Evolutionary conservation across 2,797 vertebrate genomes (phyloP), one percentile per base, ranked within the genome.

Genomic region (Phoxinus dragarum): DNA sequence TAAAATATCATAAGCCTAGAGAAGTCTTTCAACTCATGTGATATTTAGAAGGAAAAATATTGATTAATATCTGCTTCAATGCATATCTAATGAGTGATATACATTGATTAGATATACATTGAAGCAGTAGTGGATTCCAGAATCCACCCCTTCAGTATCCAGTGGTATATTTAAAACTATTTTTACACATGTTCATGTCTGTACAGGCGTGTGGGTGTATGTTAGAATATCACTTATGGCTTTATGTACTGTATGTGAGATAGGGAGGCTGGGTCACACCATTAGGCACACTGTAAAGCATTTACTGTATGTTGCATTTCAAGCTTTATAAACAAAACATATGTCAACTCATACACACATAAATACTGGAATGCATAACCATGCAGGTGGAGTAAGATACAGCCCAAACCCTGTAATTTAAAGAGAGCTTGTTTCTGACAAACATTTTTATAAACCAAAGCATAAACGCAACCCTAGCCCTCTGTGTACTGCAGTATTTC

Each of bases 101-200:
- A 40, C 40, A 7, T 40, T 40, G 40, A 40, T 40, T 40, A 44
- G 10, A 11, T 44, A 44, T 44, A 3, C 42, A 44, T 11, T 44
- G 42, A 44, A 44, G 42, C 42, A 44, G 10, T 10, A 44, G 42
- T 11, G 42, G 42, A 44, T 44, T 44, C 42, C 42, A 44, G 10
- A 44, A 44, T 44, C 10, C 42, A 44, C 42, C 10, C 42, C 42
- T 44, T 44, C 42, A 44, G 44, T 44, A 12, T 80, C 27, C 61
- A 52, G 61, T 80, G 42, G 17, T 36, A 66, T 67, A 52, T 47
- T 78, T 68, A 36, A 80, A 49, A 61, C 42, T 67, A 68, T 80
- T 67, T 80, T 80, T 80, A 67, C 61, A 34, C 17, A 31, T 52
- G 23, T 44, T 12, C 31, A 14, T 2, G 27, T 47, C n/a, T 49